phyloP scores from a whole-genome alignment of 23 tunicate genomes.

The Trididemnum nubilum region DNA sequence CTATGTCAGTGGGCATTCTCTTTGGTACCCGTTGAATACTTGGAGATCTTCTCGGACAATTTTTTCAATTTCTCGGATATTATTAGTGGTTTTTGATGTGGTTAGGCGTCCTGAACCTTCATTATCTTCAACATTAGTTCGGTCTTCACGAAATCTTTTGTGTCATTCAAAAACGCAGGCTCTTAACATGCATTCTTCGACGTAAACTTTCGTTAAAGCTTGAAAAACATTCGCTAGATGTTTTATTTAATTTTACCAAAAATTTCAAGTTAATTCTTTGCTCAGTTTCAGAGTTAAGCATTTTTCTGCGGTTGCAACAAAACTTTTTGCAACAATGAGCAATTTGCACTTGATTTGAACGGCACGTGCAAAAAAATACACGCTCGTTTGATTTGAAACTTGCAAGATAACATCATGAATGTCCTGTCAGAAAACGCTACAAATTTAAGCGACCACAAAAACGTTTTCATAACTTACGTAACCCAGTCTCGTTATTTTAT shows the following conservation, averaged over 20 bases:
- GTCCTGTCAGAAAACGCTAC: not conserved
- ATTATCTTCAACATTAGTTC: too few species aligned
- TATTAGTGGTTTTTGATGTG: too few species aligned
- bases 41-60: not conserved
- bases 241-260: too few species aligned
- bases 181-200: too few species aligned
- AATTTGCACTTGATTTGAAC: not conserved
- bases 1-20: not conserved
- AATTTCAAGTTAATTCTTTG: conserved; percentile 8
- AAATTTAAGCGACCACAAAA: conserved; percentile 8
- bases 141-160: too few species aligned
- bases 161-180: too few species aligned
- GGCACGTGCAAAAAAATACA: conserved; percentile 17
- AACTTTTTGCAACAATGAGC: too few species aligned
- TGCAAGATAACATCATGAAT: conserved; percentile 14
- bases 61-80: too few species aligned
- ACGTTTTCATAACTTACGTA: not conserved
- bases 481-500: conserved; percentile 14
- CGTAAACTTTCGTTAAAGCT: conserved; percentile 9
- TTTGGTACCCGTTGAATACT: not conserved
- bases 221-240: not conserved
- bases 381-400: conserved; percentile 17
- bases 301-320: too few species aligned
- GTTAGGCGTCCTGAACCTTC: not conserved
- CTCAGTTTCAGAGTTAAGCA: conserved; percentile 1